These are phyloP conservation scores for Allacma fusca DNA, from an alignment of 2,888 invertebrate species.

Conservation along the genomic window DNA sequence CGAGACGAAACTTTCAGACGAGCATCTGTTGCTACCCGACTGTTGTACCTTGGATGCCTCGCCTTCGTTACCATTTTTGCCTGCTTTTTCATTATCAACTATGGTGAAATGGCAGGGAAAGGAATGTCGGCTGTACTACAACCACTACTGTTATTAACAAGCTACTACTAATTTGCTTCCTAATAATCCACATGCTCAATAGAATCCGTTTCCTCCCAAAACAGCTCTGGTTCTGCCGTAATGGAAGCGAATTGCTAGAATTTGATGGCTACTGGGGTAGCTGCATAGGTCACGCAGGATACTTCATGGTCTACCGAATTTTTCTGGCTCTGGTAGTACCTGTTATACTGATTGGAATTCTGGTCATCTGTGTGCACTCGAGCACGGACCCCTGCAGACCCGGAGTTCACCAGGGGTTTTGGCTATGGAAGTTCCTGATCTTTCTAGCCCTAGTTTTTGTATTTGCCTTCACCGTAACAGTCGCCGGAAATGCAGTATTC, in stretches of 20 bases:
- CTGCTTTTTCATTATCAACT: background rate
- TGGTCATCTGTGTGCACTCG: background rate
- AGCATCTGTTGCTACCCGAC: background rate
- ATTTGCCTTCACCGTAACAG: background rate
- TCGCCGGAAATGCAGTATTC: background rate
- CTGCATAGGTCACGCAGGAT: slow-evolving; percentile 14
- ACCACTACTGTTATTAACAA: background rate
- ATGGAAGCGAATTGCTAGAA: background rate
- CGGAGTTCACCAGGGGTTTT: slow-evolving; percentile 15
- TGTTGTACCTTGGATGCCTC: background rate
- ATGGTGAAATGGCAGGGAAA: background rate
- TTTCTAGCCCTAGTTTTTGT: background rate
- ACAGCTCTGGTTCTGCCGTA: background rate
- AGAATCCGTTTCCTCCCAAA: no score
- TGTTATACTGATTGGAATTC: background rate
- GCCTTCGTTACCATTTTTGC: background rate
- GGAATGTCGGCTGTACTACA: background rate
- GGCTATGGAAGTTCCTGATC: slow-evolving; percentile 5
- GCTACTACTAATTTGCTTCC: background rate
- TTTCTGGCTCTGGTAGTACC: background rate
- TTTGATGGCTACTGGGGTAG: background rate
- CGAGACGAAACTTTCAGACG: no score
- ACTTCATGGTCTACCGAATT: slow-evolving; percentile 23
- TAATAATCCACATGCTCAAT: no score
- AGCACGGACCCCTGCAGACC: slow-evolving; percentile 6